These are phyloP conservation scores for Bombus fervidus DNA, from an alignment of 1,140 invertebrate genomes.

Conservation along the genomic window DNA sequence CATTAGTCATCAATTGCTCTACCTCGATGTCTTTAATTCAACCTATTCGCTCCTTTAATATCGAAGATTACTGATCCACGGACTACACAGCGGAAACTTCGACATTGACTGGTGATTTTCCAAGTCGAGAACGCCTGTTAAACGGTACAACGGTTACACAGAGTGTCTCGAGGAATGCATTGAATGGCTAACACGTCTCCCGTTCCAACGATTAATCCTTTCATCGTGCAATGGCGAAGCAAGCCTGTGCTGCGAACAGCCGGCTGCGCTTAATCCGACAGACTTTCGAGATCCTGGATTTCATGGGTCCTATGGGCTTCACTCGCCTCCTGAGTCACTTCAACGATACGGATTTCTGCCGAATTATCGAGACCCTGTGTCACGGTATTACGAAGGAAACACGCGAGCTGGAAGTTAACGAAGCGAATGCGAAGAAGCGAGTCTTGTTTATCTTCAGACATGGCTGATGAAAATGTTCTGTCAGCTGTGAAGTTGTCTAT, in stretches of 20 bases:
- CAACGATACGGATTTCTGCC: neutral
- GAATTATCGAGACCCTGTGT: conserved; percentile 14
- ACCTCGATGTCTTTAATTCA: too few relatives aligned
- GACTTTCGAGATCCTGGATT: conserved; percentile 45
- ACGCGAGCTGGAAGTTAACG: too few relatives aligned
- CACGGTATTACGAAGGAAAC: neutral
- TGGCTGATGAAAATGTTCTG: too few relatives aligned
- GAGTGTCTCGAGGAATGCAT: conserved; percentile 46
- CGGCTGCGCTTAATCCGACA: conserved; percentile 48
- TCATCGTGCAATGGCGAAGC: conserved; percentile 27
- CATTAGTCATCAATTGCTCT: too few relatives aligned
- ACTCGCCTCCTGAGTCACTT: neutral
- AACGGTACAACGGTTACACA: conserved; percentile 18
- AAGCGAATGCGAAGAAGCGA: neutral
- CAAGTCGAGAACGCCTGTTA: conserved; percentile 8
- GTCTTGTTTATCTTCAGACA: neutral
- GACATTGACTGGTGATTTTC: neutral
- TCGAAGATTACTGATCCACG: neutral
- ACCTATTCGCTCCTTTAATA: neutral
- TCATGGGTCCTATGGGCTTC: conserved; percentile 26
- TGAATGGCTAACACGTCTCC: conserved; percentile 55
- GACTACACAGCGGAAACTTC: neutral
- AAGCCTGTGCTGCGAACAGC: conserved; percentile 47
- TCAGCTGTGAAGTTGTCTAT: too few relatives aligned
- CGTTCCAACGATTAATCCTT: conserved; percentile 67